These are phyloP conservation scores for Sialia sialis DNA, from an alignment of 2,113 vertebrate species.

Conservation along the genomic window DNA sequence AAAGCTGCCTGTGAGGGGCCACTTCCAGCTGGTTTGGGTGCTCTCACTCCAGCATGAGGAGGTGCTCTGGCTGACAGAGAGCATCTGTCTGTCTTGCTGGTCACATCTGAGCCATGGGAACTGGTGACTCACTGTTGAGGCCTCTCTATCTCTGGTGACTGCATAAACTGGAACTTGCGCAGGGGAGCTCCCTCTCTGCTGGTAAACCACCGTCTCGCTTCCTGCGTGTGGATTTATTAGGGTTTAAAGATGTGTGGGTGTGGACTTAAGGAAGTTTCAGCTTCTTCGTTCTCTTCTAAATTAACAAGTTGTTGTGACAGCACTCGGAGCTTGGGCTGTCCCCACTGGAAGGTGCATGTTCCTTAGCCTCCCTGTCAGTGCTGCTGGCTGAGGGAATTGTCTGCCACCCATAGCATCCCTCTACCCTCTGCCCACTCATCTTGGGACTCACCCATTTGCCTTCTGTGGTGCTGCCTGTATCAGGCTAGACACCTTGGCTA, in stretches of 20 bases:
- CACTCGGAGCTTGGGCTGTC: not conserved
- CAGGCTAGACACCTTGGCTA: not conserved
- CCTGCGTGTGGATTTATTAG: not conserved
- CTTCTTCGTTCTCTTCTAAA: not conserved
- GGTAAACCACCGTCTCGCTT: not conserved
- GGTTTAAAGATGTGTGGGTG: not conserved
- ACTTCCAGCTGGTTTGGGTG: not conserved
- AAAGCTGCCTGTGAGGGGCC: not conserved
- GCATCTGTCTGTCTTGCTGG: not conserved
- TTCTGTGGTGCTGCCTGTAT: not conserved
- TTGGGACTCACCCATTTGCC: not conserved
- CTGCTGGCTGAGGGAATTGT: not conserved
- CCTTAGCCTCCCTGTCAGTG: not conserved
- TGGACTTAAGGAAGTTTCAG: not conserved
- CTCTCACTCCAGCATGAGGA: not conserved
- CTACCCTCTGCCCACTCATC: rapidly evolving
- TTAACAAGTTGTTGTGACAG: not conserved
- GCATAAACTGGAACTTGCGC: not conserved
- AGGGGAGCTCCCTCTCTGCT: not conserved
- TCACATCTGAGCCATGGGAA: not conserved
- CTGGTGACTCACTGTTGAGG: not conserved
- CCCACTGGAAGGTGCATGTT: rapidly evolving
- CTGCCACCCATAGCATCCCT: not conserved
- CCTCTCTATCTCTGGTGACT: not conserved
- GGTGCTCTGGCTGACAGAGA: not conserved